Base-by-base conservation (phyloP, 2,113 vertebrate species). In the Gymnocephalus cernua region DNA sequence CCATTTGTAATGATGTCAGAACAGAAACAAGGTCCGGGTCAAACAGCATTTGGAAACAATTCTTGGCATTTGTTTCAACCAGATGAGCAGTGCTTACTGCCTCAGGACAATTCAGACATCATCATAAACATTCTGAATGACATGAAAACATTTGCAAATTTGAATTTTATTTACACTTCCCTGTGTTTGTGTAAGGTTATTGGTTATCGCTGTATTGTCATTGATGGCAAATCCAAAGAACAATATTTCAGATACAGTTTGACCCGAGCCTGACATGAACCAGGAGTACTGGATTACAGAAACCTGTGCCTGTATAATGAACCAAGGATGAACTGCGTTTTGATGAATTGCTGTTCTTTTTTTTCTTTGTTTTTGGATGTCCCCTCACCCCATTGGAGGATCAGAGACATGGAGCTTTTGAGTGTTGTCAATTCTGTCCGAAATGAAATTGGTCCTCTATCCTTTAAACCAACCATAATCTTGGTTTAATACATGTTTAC, bases 221-320 rank as follows among this genome's bases (percentile, higher is more conserved):
- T 45, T 21, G 32, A 75, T 71, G 41, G 57, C 41, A 61, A 83
- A 75, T 72, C 68, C 80, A 84, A 70, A 82, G 69, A 72, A 67
- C 25, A 27, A 38, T 69, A 4, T 70, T 84, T 21, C 48, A 54
- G 67, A 71, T 65, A 0, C 75, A 35, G 79, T 81, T 86, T 82
- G 85, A 82, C 69, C 58, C 45, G 6, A 64, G 61, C 77, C 72
- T 70, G 71, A 65, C 23, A 3, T 75, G 74, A 87, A 67, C 75
- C 48, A 58, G 64, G 25, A 64, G 15, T 86, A 81, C 88, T 89
- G 91, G 88, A 80, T 87, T 72, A 84, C 84, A 88, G 88, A 91
- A 85, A 89, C 88, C 85, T 86, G 91, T 88, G 90, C 86, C 93
- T 93, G 91, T 92, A 86, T 81, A 69, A 89, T 74, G 74, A 93